Base-by-base conservation (phyloP, 2,888 invertebrate genomes). In the Leptothorax acervorum region DNA sequence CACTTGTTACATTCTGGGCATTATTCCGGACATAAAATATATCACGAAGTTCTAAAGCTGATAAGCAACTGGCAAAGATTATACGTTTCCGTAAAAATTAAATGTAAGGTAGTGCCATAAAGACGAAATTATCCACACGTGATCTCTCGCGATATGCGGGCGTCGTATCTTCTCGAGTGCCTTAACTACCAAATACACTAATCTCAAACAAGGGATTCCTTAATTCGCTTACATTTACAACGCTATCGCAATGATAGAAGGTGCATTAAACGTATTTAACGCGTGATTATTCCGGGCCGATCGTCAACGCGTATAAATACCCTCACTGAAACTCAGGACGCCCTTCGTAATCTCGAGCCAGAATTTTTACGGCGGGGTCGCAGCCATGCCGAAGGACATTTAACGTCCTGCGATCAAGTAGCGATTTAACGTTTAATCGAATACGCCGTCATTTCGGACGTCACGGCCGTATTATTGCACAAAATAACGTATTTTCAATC, bases 231-330 rank as follows among this genome's bases (percentile, higher is more conserved):
- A 68, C 18, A 18, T 68, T 51, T n/a, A 51, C 28, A 68, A 31
- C 3, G 12, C 6, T 70, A 35, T 53, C 35, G 31, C n/a, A 18
- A 23, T 12, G 6, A 71, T 15, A 9, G 15, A 66, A 76, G 8
- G n/a, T 0, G 18, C 39, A 63, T 75, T 75, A 75, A 74, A 15
- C 1, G 28, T 6, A 18, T 39, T 76, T 53, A 65, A n/a, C 23
- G 18, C 12, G 39, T 8, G 48, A 65, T 53, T 28, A 39, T 18
- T 53, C 28, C 42, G 28, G 8, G 1, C 8, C 15, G 35, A 75
- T 42, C 51, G 9, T 63, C 65, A 76, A 76, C 53, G 39, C 63
- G 5, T 76, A 63, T 76, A 63, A 76, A 62, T 65, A 6, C 18
- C 51, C 48, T 15, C 42, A 42, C 11, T 76, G 65, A 53, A 76